These are phyloP conservation scores for Nannoperca obscura DNA, from an alignment of 2,797 vertebrate genomes.

Conservation along the genomic window DNA sequence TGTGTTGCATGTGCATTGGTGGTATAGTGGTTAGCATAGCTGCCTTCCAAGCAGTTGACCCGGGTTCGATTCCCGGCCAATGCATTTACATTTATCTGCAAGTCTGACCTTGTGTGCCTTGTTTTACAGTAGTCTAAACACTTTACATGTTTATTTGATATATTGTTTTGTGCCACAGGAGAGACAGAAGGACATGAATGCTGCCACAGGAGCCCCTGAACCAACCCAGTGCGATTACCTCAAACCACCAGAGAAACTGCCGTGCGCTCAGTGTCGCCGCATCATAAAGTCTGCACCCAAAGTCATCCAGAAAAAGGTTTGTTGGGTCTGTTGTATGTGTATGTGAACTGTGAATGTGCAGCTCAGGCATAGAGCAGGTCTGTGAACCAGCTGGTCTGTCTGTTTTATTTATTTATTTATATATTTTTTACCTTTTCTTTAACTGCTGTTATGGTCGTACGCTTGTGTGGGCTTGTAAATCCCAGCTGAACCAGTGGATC, in stretches of 20 bases:
- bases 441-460: background rate
- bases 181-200: slow-evolving; percentile 35
- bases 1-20: slow-evolving; percentile 39
- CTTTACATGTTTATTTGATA: too few species aligned
- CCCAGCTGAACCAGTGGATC: background rate
- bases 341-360: too few species aligned
- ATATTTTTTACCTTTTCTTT: too few species aligned
- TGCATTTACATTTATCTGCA: slow-evolving; percentile 11
- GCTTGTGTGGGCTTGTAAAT: background rate
- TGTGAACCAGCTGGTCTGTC: background rate
- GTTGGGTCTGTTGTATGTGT: background rate
- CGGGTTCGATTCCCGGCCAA: slow-evolving; percentile 80
- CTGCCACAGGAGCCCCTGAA: slow-evolving; percentile 41
- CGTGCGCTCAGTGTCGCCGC: slow-evolving; percentile 89
- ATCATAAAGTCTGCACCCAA: slow-evolving; percentile 87
- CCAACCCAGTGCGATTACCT: slow-evolving; percentile 72
- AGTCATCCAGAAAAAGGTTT: slow-evolving; percentile 89
- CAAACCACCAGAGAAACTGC: slow-evolving; percentile 83
- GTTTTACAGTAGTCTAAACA: too few species aligned
- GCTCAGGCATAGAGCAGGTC: background rate
- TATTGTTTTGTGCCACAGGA: slow-evolving; percentile 59
- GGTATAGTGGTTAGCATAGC: slow-evolving; percentile 79
- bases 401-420: too few species aligned
- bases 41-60: slow-evolving; percentile 83
- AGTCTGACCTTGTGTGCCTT: too few species aligned